phyloP scores from a whole-genome alignment of 1,140 invertebrate species.

The Drosophila kikkawai region DNA sequence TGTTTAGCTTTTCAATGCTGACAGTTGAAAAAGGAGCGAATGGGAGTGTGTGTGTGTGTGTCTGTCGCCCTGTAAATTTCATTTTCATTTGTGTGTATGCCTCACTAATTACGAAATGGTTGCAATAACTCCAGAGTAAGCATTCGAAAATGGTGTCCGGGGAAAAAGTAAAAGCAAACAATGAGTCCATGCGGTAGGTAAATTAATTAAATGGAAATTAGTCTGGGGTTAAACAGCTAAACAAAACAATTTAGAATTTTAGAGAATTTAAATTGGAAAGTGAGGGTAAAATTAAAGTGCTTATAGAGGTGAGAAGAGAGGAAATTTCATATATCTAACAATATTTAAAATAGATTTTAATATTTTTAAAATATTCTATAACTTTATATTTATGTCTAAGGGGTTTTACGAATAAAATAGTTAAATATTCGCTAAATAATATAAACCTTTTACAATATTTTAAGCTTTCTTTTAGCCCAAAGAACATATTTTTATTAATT shows the following conservation, averaged over 20 bases:
- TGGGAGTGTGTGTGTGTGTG: constrained; percentile 10
- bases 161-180: constrained; percentile 22
- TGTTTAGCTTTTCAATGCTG: constrained; percentile 64
- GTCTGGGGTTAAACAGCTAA: background rate
- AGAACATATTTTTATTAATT: background rate
- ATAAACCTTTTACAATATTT: background rate
- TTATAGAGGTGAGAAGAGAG: too few species aligned
- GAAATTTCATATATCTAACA: too few species aligned
- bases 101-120: constrained; percentile 61
- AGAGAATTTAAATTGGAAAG: constrained; percentile 12
- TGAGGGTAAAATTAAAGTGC: background rate
- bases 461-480: too few species aligned
- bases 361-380: rapidly evolving
- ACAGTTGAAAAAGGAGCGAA: constrained; percentile 42
- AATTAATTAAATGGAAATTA: constrained; percentile 46
- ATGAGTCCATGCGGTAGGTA: constrained; percentile 4
- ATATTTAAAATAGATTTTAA: too few species aligned
- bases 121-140: constrained; percentile 39
- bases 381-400: background rate
- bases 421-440: background rate
- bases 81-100: constrained; percentile 60
- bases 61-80: constrained; percentile 37
- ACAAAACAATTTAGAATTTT: background rate
- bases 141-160: constrained; percentile 21
- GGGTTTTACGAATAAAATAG: background rate